Base-by-base conservation (phyloP, 1,140 invertebrate genomes). In the Lineus longissimus region DNA sequence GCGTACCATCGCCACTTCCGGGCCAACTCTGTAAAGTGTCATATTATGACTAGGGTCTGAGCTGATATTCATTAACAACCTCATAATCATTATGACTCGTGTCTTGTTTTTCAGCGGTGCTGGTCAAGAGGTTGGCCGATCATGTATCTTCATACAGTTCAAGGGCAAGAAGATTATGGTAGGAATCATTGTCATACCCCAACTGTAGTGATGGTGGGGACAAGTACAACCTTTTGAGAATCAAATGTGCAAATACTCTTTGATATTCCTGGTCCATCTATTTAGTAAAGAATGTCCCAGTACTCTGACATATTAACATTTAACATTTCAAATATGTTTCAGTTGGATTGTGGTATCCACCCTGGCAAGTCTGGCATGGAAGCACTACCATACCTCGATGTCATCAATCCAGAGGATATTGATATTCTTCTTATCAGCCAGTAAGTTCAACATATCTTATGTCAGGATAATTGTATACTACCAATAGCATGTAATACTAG, bases 101-200 rank as follows among this genome's bases (percentile, higher is more conserved):
- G 29, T 58, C 4, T 33, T 65, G 29, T 56, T 31, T 71, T 73
- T 17, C 66, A 79, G 77, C 43, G 97, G 97, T 45, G 95, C 97
- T 68, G 97, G 97, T 2, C 97, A 99, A 84, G 97, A 99, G 88
- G 97, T 99, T 23, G 97, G 97, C 23, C 82, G 97, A 82, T 98
- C 96, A 73, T 99, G 97, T 84, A 96, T 98, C 59, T 92, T 98
- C 87, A 75, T 99, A 55, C 94, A 98, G 82, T 99, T 98, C 79
- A 99, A 99, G 86, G 96, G 95, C 15, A 99, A 99, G 82, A 97
- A 95, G 82, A 97, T 99, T 45, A 93, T 98, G 93, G 90, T 91
- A 84, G 80, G 71, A 74, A 60, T 59, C 55, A 43, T 68, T 43
- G 11, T 59, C 61, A 59, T 19, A 45, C 1, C 27, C 30, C 7